Evolutionary conservation across 2,113 vertebrate genomes (phyloP).

Genomic region (Bombycilla garrulus): DNA sequence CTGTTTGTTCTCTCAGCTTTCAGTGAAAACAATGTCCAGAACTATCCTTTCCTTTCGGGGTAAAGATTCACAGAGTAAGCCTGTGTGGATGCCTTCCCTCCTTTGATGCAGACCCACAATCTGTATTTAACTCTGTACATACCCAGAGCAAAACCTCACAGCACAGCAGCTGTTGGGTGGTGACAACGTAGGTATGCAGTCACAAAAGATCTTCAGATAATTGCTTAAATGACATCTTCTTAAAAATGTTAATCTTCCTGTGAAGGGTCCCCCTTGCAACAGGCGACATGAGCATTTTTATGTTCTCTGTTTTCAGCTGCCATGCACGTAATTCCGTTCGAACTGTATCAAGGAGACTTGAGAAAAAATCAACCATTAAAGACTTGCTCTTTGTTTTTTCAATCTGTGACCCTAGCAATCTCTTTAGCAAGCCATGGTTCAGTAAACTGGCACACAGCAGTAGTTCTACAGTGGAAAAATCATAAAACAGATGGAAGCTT

Average conservation of each 20-base stretch:
- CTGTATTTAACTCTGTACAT: conserved; percentile 54
- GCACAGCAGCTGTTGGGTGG: neutral
- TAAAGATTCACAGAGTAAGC: neutral
- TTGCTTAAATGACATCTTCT: conserved; percentile 21
- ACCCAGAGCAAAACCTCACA: conserved; percentile 12
- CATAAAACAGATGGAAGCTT: conserved; percentile 89
- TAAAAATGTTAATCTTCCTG: neutral
- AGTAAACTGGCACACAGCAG: conserved; percentile 84
- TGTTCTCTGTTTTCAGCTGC: conserved; percentile 13
- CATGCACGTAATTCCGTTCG: conserved; percentile 22
- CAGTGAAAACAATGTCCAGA: neutral
- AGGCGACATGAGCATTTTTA: neutral
- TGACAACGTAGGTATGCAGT: neutral
- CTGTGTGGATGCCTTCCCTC: neutral
- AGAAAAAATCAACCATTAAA: conserved; percentile 71
- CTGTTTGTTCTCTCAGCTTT: neutral
- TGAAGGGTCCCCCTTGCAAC: conserved; percentile 32
- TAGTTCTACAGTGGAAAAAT: conserved; percentile 81
- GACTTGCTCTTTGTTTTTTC: conserved; percentile 76
- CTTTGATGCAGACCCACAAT: neutral
- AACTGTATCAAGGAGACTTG: conserved; percentile 60
- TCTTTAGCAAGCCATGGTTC: conserved; percentile 86
- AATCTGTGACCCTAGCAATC: conserved; percentile 80
- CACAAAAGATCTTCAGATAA: conserved; percentile 35
- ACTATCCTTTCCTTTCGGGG: neutral